Conservation (phyloP, 2,113 vertebrate genomes). For the Petroica traversi region DNA sequence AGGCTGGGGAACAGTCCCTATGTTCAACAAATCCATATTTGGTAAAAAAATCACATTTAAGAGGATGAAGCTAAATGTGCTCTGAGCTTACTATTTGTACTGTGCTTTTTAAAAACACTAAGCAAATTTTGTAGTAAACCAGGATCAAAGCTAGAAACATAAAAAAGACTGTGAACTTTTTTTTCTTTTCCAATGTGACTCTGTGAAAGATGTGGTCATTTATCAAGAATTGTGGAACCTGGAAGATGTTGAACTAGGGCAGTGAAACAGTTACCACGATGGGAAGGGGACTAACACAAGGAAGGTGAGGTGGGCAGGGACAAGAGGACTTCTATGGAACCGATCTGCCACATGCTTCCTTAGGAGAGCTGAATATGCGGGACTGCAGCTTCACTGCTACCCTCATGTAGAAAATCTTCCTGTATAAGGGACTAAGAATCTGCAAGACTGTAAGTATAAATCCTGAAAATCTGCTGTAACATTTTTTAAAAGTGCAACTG, state of each 20-base stretch:
- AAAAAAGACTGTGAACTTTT: background rate
- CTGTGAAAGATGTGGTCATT: background rate
- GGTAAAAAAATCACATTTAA: background rate
- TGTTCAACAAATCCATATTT: background rate
- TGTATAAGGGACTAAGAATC: background rate
- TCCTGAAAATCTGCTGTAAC: background rate
- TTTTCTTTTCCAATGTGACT: background rate
- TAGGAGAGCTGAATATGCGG: fast-evolving
- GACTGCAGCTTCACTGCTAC: background rate
- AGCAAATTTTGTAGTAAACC: background rate
- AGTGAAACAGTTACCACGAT: background rate
- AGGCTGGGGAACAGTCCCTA: background rate
- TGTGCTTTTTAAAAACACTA: background rate
- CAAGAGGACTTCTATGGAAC: background rate
- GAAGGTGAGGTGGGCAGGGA: background rate
- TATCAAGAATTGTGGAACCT: background rate
- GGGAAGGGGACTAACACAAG: background rate
- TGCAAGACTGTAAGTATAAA: background rate
- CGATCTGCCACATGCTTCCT: background rate
- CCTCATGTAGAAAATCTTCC: background rate
- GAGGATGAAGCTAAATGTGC: background rate
- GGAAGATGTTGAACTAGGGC: background rate
- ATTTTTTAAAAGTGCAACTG: background rate
- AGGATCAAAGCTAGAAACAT: background rate
- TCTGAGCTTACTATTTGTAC: background rate